phyloP scores from a whole-genome alignment of 2,113 vertebrate species.

The Eurystomus gularis region DNA sequence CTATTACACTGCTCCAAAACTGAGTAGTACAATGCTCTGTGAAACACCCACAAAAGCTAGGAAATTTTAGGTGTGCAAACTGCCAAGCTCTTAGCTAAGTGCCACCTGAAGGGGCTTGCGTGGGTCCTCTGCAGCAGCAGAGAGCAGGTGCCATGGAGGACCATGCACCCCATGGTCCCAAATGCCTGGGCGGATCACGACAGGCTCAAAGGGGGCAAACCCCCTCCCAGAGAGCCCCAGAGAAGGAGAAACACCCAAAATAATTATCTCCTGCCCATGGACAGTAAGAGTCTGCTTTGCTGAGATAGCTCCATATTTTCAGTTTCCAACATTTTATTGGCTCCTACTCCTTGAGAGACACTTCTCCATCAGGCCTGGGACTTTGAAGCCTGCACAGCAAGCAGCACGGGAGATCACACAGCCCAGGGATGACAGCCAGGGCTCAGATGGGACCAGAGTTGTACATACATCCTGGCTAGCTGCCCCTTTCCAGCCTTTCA shows the following conservation, averaged over 20 bases:
- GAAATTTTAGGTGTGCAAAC: neutral
- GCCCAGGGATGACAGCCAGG: neutral
- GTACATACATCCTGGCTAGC: neutral
- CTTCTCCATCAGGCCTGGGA: neutral
- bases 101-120: accelerated
- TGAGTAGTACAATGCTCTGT: neutral
- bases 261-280: neutral
- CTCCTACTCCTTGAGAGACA: neutral
- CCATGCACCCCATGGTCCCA: accelerated
- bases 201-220: neutral
- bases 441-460: neutral
- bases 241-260: neutral
- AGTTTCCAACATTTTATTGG: neutral
- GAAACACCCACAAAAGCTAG: neutral
- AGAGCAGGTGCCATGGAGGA: neutral
- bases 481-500: slow-evolving; percentile 37
- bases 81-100: neutral
- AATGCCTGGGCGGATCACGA: too few relatives aligned
- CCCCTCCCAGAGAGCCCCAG: neutral
- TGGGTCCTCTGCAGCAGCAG: neutral
- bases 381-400: neutral
- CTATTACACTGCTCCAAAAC: accelerated
- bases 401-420: neutral
- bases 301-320: neutral
- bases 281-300: neutral